Base-by-base conservation (phyloP, 2,113 vertebrate genomes). In the Pipra filicauda region DNA sequence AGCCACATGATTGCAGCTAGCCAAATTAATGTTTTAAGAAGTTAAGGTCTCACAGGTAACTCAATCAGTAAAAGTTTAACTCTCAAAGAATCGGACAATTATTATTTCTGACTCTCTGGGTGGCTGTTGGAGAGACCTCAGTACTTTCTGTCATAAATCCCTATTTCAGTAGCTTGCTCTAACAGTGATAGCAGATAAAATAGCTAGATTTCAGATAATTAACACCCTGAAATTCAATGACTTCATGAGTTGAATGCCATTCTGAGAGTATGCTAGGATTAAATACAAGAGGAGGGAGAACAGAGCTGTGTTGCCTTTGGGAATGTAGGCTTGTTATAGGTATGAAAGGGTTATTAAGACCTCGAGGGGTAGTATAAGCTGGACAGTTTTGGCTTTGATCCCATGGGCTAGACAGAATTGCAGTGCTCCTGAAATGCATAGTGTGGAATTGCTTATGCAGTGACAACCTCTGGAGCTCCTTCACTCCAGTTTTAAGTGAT, bases 401-500 rank as follows among this genome's bases (percentile, higher is more conserved):
- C 72, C 52, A 15, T 1, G 5, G 72, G 23, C 30, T 51, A 12
- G 39, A 26, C 1, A 9, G 69, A 78, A 54, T 8, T 81, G 79
- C 48, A 52, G 64, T 0, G 1, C 76, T 88, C 24, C 64, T 46
- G 37, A 69, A 87, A 91, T 69, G 65, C 69, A 44, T 22, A 30
- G 35, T 72, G 80, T 66, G 75, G 86, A 95, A 89, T 51, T 94
- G 69, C 89, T 93, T 89, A 58, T 62, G 66, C 80, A 58, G 44
- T 87, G 91, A 41, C 91, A 95, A 79, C 84, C 83, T 94, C 76
- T 1, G 4, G 59, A 79, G 88, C 73, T 87, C 92, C 85, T 93
- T 91, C 86, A 79, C 73, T 94, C n/a, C 37, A 39, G 26, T 69
- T 96, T 94, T 93, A 87, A 93, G 80, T 24, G 58, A 78, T 87